Evolutionary conservation across 2,797 vertebrate species (phyloP).

Genomic region (Gymnopithys bicolor): DNA sequence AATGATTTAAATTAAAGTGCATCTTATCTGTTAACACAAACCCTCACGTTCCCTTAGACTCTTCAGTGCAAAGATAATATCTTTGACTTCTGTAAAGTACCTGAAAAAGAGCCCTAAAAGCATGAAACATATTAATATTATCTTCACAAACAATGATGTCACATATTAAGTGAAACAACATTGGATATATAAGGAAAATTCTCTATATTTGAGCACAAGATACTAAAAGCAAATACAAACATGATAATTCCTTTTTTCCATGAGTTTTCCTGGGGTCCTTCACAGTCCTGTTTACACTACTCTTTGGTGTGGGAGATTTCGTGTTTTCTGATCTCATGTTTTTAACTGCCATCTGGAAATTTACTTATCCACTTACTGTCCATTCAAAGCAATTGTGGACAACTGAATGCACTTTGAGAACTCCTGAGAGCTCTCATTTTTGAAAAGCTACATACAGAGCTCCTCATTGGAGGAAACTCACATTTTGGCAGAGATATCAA

Average conservation of each 20-base stretch:
- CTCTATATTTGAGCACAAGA: neutral
- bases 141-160: neutral
- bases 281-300: neutral
- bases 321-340: neutral
- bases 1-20: conserved; percentile 11
- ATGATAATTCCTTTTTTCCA: neutral
- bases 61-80: neutral
- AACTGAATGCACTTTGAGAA: neutral
- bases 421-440: neutral
- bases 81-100: neutral
- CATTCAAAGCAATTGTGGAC: neutral
- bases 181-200: neutral
- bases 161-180: neutral
- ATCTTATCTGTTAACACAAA: conserved; percentile 1
- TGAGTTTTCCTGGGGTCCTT: neutral
- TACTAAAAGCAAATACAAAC: neutral
- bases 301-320: neutral
- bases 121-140: neutral
- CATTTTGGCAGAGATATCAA: neutral
- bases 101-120: neutral
- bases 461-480: neutral
- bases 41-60: neutral
- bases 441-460: neutral
- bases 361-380: neutral
- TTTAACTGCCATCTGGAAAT: neutral